These are phyloP conservation scores for Myiotriccus ornatus DNA, from an alignment of 2,797 vertebrate genomes.

Conservation along the genomic window DNA sequence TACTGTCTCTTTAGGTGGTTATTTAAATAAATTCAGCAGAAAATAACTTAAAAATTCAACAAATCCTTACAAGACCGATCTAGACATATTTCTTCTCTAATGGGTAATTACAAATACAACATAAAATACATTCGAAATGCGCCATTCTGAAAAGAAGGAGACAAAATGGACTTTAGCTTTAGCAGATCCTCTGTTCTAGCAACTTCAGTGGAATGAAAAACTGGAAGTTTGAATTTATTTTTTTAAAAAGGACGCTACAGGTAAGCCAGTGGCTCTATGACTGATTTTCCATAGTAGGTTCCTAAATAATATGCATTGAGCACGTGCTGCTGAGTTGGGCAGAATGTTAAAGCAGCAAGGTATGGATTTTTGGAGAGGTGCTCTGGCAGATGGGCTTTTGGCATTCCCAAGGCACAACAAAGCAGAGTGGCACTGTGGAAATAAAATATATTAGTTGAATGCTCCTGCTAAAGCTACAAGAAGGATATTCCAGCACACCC, in stretches of 20 bases:
- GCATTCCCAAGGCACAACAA: not conserved
- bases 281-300: not conserved
- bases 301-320: not conserved
- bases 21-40: not conserved
- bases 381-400: not conserved
- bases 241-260: not conserved
- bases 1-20: not conserved
- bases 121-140: not conserved
- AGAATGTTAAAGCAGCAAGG: not conserved
- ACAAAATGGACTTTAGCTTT: not conserved
- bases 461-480: not conserved
- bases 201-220: not conserved
- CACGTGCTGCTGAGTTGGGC: not conserved
- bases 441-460: not conserved
- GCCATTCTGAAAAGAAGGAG: not conserved
- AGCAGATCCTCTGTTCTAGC: not conserved
- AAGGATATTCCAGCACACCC: not conserved
- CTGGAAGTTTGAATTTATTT: not conserved
- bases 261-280: not conserved
- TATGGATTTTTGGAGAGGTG: not conserved
- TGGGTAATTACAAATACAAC: not conserved
- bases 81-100: not conserved
- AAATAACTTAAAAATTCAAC: not conserved
- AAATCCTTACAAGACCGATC: not conserved
- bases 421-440: not conserved